Evolutionary conservation across 23 tunicate genomes (phyloP).

Genomic region (Ciona savignyi): DNA sequence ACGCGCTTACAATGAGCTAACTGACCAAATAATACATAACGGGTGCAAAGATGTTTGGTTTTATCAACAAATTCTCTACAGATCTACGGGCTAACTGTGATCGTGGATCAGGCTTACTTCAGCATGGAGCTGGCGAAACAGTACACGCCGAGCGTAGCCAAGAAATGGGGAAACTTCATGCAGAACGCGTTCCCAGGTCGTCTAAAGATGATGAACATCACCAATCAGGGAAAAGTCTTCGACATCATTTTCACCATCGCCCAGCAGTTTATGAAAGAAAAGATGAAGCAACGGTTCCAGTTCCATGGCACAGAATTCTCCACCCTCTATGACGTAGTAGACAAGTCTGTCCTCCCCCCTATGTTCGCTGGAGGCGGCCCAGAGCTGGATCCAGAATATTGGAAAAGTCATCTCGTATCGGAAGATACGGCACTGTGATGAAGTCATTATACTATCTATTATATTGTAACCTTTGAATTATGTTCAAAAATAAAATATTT

Average conservation of each 20-base stretch:
- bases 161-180: slow-evolving; percentile 35
- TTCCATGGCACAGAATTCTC: slow-evolving; percentile 60
- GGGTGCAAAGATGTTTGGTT: too few species aligned
- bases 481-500: too few species aligned
- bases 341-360: slow-evolving; percentile 38
- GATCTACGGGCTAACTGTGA: slow-evolving; percentile 72
- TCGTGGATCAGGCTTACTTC: slow-evolving; percentile 51
- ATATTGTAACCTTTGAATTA: too few species aligned
- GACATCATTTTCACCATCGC: slow-evolving; percentile 58
- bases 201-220: slow-evolving; percentile 48
- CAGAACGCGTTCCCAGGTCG: slow-evolving; percentile 76
- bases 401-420: slow-evolving; percentile 37
- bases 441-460: too few species aligned
- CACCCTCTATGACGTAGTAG: slow-evolving; percentile 50
- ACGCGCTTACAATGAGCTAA: too few species aligned
- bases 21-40: too few species aligned
- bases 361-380: slow-evolving; percentile 85
- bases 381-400: slow-evolving; percentile 42
- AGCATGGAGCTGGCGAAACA: slow-evolving; percentile 76
- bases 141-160: slow-evolving; percentile 43
- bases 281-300: slow-evolving; percentile 43
- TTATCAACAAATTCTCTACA: too few species aligned
- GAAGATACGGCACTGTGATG: slow-evolving; percentile 47
- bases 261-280: slow-evolving; percentile 75
- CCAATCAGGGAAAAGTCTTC: slow-evolving; percentile 62